Evolutionary conservation across 2,113 vertebrate genomes (phyloP).

Genomic region (Chunga burmeisteri): DNA sequence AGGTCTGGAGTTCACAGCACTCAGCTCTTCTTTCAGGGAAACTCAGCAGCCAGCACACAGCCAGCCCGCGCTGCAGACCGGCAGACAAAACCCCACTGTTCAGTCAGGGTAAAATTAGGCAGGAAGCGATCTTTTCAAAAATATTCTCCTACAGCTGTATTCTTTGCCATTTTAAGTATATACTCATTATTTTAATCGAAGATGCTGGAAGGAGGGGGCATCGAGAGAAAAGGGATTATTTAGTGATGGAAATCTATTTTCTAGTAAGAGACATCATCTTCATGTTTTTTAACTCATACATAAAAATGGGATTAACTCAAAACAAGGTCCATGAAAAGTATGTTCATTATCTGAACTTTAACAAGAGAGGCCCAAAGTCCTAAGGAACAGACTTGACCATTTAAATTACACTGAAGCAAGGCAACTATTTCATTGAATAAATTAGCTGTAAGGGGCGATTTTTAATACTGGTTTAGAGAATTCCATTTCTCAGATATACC

Average conservation of each 20-base stretch:
- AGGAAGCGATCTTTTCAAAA: not conserved
- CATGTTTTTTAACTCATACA: not conserved
- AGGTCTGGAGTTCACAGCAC: slow-evolving; percentile 43
- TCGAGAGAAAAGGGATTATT: not conserved
- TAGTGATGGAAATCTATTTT: not conserved
- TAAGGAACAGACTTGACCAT: not conserved
- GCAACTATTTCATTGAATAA: not conserved
- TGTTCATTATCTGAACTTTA: not conserved
- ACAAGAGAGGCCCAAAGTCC: not conserved
- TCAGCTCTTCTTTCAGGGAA: slow-evolving; percentile 6
- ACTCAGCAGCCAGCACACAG: not conserved
- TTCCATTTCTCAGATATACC: not conserved
- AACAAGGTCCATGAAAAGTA: not conserved
- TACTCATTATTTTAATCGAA: not conserved
- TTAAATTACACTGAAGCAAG: not conserved
- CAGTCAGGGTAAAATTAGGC: not conserved
- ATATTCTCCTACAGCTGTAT: not conserved
- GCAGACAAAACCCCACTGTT: slow-evolving; percentile 31
- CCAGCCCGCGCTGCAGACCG: not conserved
- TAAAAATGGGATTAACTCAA: not conserved
- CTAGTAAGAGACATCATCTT: not conserved
- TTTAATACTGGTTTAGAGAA: not conserved
- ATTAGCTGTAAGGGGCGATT: not conserved
- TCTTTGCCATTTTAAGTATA: not conserved
- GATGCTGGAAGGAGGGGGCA: not conserved